Evolutionary conservation across 2,113 vertebrate genomes (phyloP).

Genomic region (Aythya baeri): DNA sequence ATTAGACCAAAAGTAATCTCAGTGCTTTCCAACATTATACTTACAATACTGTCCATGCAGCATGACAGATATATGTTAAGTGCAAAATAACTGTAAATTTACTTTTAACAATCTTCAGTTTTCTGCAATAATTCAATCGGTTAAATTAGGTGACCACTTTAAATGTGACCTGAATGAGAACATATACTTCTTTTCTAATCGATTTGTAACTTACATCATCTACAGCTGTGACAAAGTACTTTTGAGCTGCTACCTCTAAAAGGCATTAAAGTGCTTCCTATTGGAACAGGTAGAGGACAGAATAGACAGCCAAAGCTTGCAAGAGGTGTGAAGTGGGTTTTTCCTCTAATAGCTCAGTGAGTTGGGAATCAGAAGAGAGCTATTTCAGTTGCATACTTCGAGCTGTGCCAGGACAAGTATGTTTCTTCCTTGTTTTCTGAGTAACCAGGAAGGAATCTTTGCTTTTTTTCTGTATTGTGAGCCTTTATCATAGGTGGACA

Average conservation of each 20-base stretch:
- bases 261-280: neutral
- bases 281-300: neutral
- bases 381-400: neutral
- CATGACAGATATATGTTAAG: neutral
- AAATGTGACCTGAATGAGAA: neutral
- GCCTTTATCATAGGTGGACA: neutral
- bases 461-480: neutral
- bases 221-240: neutral
- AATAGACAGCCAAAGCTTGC: neutral
- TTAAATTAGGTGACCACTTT: neutral
- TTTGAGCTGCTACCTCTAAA: neutral
- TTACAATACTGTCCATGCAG: neutral
- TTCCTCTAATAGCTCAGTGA: neutral
- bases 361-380: neutral
- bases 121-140: neutral
- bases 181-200: neutral
- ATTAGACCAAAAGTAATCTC: neutral
- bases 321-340: neutral
- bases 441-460: neutral
- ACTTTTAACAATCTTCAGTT: neutral
- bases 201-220: neutral
- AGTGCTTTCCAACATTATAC: neutral
- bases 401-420: neutral
- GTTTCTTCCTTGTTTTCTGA: neutral
- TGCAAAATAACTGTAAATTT: neutral